Evolutionary conservation across 2,888 invertebrate genomes (phyloP).

Genomic region (Tyria jacobaeae): DNA sequence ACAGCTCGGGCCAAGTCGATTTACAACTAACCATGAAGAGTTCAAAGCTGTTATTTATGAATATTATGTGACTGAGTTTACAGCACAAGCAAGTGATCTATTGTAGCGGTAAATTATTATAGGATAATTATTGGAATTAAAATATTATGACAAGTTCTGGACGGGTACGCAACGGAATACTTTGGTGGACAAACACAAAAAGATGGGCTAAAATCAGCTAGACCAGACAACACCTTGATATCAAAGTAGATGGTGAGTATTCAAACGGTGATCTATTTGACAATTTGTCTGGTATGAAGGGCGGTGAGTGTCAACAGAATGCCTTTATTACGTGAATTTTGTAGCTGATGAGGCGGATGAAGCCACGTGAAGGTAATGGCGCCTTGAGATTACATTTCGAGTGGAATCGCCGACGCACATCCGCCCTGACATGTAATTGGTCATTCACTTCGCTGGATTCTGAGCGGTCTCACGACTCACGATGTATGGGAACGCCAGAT

Average conservation of each 20-base stretch:
- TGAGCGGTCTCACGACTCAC: constrained; percentile 63
- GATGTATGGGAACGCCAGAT: constrained; percentile 62
- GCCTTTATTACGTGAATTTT: constrained; percentile 71
- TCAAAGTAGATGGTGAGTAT: constrained; percentile 4
- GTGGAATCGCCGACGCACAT: constrained; percentile 66
- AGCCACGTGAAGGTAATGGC: constrained; percentile 68
- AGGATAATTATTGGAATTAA: constrained; percentile 7
- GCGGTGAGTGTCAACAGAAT: constrained; percentile 59
- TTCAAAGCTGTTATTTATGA: constrained; percentile 31
- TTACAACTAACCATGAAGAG: constrained; percentile 29
- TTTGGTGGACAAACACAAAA: neutral
- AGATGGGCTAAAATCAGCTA: neutral
- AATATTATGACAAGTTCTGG: constrained; percentile 6
- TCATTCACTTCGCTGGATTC: constrained; percentile 63
- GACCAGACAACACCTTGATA: neutral
- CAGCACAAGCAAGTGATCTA: constrained; percentile 14
- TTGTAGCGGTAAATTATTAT: constrained; percentile 9
- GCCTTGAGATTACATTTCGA: constrained; percentile 71
- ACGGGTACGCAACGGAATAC: neutral
- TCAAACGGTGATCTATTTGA: constrained; percentile 23
- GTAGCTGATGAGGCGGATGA: constrained; percentile 58
- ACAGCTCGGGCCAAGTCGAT: constrained; percentile 18
- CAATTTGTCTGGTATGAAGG: constrained; percentile 49
- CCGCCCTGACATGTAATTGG: constrained; percentile 73
- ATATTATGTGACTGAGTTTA: constrained; percentile 22